These are phyloP conservation scores for Ictidomys tridecemlineatus DNA, from an alignment of 2,113 vertebrate genomes.

Conservation along the genomic window DNA sequence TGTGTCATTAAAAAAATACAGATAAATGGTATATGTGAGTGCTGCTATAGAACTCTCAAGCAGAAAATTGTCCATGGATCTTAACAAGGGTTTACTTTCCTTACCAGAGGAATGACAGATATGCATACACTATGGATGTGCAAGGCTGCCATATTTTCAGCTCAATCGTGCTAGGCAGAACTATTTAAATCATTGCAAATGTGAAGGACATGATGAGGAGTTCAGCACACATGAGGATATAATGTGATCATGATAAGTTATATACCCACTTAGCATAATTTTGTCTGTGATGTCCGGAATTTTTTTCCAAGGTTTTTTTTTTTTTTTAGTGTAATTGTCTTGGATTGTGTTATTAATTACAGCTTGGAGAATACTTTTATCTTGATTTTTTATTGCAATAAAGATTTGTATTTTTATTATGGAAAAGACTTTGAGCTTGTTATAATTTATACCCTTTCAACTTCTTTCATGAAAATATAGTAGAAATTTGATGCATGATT, in stretches of 20 bases:
- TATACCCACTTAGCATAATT: background rate
- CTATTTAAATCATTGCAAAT: background rate
- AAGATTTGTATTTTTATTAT: background rate
- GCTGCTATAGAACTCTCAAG: background rate
- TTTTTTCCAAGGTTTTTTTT: background rate
- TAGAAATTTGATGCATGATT: background rate
- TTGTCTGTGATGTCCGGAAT: background rate
- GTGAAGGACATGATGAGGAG: background rate
- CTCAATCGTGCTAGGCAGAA: background rate
- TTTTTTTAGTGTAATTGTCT: background rate
- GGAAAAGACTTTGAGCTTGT: background rate
- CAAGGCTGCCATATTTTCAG: background rate
- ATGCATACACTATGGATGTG: background rate
- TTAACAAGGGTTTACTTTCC: background rate
- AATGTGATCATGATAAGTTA: too few species aligned
- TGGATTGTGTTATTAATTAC: background rate
- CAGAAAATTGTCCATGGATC: background rate
- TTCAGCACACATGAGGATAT: background rate
- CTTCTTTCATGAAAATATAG: background rate
- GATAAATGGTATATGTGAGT: background rate
- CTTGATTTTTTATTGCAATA: conserved; percentile 3
- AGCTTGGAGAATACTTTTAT: background rate
- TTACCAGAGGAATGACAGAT: background rate
- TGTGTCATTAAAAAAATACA: background rate
- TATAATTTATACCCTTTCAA: background rate